These are phyloP conservation scores for Andrena camellia DNA, from an alignment of 2,888 invertebrate species.

Conservation along the genomic window DNA sequence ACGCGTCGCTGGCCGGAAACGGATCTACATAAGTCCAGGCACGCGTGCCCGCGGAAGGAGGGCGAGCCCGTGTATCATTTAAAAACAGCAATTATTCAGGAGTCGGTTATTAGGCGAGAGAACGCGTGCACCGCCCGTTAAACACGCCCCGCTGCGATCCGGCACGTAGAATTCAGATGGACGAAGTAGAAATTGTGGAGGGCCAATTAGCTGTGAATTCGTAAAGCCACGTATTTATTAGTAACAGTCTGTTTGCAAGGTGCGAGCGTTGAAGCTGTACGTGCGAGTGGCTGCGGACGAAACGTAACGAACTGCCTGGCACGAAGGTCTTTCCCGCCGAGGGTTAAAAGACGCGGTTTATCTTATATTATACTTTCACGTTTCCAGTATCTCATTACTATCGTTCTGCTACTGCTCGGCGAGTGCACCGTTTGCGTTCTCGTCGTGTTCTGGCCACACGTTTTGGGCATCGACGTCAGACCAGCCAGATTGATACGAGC, in stretches of 20 bases:
- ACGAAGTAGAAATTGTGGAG: not conserved
- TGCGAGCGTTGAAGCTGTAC: conserved; percentile 7
- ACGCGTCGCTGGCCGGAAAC: conserved; percentile 79
- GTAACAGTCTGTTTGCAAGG: conserved; percentile 35
- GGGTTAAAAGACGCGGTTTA: no score
- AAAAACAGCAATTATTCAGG: conserved; percentile 69
- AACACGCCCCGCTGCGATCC: not conserved
- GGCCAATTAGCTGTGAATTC: conserved; percentile 19
- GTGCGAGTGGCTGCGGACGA: conserved; percentile 14
- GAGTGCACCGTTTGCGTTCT: conserved; percentile 91
- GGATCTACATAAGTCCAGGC: conserved; percentile 71
- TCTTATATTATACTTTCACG: no score
- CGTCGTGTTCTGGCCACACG: conserved; percentile 92
- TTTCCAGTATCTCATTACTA: conserved; percentile 90
- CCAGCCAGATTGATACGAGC: conserved; percentile 90
- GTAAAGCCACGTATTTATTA: conserved; percentile 14
- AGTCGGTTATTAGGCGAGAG: conserved; percentile 39
- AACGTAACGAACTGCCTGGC: not conserved
- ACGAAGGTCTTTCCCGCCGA: no score
- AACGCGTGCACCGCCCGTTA: conserved; percentile 18
- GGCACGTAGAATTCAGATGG: not conserved
- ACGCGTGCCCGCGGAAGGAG: conserved; percentile 69
- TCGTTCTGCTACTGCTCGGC: conserved; percentile 89
- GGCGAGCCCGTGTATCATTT: conserved; percentile 63
- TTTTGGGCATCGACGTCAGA: conserved; percentile 90